Base-by-base conservation (phyloP, 2,797 vertebrate species). In the Morelia viridis region DNA sequence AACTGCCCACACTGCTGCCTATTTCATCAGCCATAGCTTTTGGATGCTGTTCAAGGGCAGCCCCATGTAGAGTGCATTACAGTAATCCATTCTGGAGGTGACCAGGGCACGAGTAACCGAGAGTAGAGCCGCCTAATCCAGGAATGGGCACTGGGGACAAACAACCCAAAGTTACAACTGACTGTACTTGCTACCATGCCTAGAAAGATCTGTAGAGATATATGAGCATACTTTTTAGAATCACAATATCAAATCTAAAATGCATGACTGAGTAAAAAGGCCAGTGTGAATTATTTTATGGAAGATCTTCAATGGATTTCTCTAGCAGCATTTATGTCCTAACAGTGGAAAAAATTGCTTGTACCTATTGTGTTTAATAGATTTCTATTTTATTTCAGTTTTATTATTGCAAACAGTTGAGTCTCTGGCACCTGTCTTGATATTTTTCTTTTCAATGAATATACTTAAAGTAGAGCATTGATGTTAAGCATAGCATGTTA, bases 401-500 rank as follows among this genome's bases (percentile, higher is more conserved):
- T 41, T 80, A 41, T 80, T 68, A 15, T 89, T 85, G 61, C 64
- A 85, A 85, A 71, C 60, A 64, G 28, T 76, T 57, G 11, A 9
- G 46, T 57, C 35, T 89, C 53, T 53, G 28, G 7, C n/a, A 35
- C 4, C n/a, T 26, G 10, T 50, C 31, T 88, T 89, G 87, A 60
- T 53, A 46, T 65, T 91, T 88, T 91, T 35, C 22, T 88, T 64
- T 46, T 80, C 24, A 93, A 88, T 89, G 87, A 90, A 92, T 92
- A 80, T 50, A 5, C 0, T 85, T 35, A 94, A 95, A 95, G 91
- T 85, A 93, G 58, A 87, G 93, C 94, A 95, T 96, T 93, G 95
- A 95, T 95, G 93, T 94, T 91, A 94, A 53, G 50, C 50, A 53
- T 53, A 53, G 8, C 50, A 53, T 7, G 6, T 53, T 53, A 53